Conservation (phyloP, 2,113 vertebrate genomes). For the Gambusia holbrooki region DNA sequence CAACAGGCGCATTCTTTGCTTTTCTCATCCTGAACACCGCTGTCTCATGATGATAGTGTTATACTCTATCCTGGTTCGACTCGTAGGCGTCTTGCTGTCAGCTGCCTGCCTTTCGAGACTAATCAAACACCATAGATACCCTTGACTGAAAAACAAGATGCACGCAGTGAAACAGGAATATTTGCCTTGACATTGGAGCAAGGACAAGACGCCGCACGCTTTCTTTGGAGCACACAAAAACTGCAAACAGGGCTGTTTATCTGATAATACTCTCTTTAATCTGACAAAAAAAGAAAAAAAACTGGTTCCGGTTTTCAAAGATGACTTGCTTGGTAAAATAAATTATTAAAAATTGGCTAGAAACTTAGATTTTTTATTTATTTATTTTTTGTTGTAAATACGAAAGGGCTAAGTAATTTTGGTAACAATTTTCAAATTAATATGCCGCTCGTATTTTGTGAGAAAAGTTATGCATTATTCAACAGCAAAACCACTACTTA, state of each 20-base stretch:
- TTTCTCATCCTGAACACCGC: not conserved
- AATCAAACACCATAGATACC: not conserved
- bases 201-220: not conserved
- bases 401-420: not conserved
- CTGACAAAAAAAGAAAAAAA: no score
- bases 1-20: not conserved
- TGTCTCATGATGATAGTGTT: not conserved
- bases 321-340: not conserved
- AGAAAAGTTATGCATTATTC: conserved; percentile 33
- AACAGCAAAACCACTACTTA: conserved; percentile 35
- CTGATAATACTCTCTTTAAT: not conserved
- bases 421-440: conserved; percentile 4
- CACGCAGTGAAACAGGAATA: conserved; percentile 2
- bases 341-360: not conserved
- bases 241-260: not conserved
- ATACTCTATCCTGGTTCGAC: no score
- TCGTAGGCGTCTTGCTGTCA: not conserved
- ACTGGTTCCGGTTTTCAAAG: not conserved
- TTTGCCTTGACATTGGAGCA: conserved; percentile 3
- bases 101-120: not conserved
- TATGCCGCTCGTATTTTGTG: not conserved
- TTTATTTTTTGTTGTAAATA: not conserved
- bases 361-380: not conserved
- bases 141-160: conserved; percentile 2
- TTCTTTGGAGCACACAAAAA: not conserved